Evolutionary conservation across 1,140 invertebrate species (phyloP).

Genomic region (Papilio polyxenes): DNA sequence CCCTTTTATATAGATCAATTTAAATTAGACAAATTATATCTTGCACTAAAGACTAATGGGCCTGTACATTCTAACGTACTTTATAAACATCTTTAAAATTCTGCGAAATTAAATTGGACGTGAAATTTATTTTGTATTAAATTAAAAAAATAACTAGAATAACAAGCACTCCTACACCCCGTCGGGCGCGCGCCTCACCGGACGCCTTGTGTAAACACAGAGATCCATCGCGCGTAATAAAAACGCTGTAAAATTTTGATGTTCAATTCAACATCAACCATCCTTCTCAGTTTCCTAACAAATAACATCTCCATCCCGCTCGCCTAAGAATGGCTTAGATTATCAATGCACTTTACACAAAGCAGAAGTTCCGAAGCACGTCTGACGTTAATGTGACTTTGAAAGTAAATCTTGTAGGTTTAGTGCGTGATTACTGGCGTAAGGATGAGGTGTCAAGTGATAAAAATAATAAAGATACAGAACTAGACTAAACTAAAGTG

Average conservation of each 20-base stretch:
- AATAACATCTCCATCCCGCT: constrained; percentile 52
- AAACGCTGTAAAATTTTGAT: constrained; percentile 80
- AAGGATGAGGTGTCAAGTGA: constrained; percentile 74
- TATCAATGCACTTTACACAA: constrained; percentile 81
- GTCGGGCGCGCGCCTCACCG: constrained; percentile 57
- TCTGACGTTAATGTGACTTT: constrained; percentile 78
- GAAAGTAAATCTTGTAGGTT: constrained; percentile 78
- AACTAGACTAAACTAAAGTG: background rate
- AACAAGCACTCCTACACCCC: constrained; percentile 50
- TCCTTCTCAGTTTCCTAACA: constrained; percentile 47
- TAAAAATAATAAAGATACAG: constrained; percentile 71
- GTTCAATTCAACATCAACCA: constrained; percentile 70
- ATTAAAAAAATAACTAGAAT: constrained; percentile 16
- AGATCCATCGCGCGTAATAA: constrained; percentile 70
- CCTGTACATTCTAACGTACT: constrained; percentile 30
- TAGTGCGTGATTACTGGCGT: constrained; percentile 71
- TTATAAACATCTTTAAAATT: constrained; percentile 5
- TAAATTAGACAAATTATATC: background rate
- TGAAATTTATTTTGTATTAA: constrained; percentile 20
- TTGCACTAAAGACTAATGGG: background rate
- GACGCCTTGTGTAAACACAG: constrained; percentile 71
- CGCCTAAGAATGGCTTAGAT: constrained; percentile 70
- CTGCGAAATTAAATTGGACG: background rate
- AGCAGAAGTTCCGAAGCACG: constrained; percentile 73
- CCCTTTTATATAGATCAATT: background rate